These are phyloP conservation scores for Centropus bengalensis DNA, from an alignment of 2,113 vertebrate species.

Conservation along the genomic window DNA sequence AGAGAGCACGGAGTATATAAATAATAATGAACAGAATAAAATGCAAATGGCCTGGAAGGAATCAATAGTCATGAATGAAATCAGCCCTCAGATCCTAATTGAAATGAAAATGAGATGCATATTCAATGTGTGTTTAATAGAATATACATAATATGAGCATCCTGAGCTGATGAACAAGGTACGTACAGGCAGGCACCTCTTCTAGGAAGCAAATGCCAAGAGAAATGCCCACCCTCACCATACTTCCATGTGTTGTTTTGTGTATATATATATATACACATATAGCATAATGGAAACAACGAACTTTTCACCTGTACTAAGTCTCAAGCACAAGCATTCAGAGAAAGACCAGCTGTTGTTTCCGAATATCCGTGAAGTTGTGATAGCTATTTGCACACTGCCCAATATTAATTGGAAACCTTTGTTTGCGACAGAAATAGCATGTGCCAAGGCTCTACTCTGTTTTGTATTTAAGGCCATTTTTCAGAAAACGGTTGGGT, in stretches of 20 bases:
- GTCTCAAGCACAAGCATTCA: not conserved
- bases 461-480: not conserved
- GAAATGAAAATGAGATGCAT: constrained; percentile 54
- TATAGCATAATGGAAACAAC: not conserved
- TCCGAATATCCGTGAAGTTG: not conserved
- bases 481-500: not conserved
- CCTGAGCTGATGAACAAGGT: constrained; percentile 25
- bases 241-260: not conserved
- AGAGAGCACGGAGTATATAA: constrained; percentile 44
- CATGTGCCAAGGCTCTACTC: not conserved
- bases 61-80: constrained; percentile 50
- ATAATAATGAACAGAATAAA: constrained; percentile 56
- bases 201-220: not conserved
- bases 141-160: constrained; percentile 7
- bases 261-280: not conserved
- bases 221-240: not conserved
- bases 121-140: constrained; percentile 47
- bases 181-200: not conserved
- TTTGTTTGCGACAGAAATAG: not conserved
- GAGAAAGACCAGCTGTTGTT: constrained; percentile 20
- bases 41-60: constrained; percentile 52
- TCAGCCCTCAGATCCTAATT: constrained; percentile 26
- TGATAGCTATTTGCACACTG: not conserved
- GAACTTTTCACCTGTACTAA: not conserved
- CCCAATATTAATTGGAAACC: not conserved